These are phyloP conservation scores for Ailuropoda melanoleuca DNA, from an alignment of 2,113 vertebrate species.

Conservation along the genomic window DNA sequence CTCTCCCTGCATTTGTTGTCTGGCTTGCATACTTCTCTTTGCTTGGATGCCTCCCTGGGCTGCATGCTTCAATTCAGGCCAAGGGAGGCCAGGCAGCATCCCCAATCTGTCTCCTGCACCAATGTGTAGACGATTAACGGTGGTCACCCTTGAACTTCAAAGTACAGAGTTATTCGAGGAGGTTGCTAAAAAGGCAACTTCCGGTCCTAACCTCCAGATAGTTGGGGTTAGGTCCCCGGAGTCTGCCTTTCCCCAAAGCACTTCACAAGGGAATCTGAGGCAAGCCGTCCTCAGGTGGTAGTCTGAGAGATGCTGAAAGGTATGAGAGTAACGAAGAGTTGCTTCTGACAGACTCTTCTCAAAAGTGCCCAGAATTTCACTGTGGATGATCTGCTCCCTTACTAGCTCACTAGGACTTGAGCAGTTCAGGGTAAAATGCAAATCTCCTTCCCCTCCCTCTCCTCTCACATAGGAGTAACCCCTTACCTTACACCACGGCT, in stretches of 20 bases:
- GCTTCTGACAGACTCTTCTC: neutral
- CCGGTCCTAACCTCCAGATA: neutral
- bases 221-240: neutral
- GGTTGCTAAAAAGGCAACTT: neutral
- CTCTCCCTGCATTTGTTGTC: neutral
- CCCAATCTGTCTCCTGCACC: neutral
- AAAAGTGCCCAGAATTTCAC: neutral
- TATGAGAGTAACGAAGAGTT: neutral
- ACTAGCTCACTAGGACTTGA: neutral
- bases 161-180: neutral
- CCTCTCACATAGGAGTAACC: too few relatives aligned
- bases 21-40: neutral
- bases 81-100: neutral
- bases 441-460: neutral
- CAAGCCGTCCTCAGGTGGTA: neutral
- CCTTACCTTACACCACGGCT: neutral
- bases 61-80: neutral
- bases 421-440: neutral
- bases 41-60: neutral
- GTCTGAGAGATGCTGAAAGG: neutral
- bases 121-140: accelerated
- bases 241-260: neutral
- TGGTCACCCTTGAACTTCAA: neutral
- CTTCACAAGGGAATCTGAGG: neutral
- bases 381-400: neutral